Conservation (phyloP, 1,140 invertebrate genomes). For the Schlechtendalia chinensis region DNA sequence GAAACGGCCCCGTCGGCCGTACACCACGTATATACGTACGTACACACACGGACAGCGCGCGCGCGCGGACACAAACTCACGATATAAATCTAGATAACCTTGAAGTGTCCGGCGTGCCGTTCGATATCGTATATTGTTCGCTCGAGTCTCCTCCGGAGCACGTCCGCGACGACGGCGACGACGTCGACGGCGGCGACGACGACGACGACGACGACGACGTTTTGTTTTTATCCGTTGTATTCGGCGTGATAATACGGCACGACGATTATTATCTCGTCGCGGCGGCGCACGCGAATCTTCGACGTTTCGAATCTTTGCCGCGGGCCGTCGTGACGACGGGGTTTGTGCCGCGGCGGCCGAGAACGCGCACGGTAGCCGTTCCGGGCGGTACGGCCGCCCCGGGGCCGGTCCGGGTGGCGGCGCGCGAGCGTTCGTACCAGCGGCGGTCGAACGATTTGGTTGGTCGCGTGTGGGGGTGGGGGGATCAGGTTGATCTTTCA, state of each 20-base stretch:
- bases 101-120: conserved; percentile 44
- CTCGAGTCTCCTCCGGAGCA: neutral
- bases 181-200: too few species aligned
- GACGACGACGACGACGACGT: too few species aligned
- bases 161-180: too few species aligned
- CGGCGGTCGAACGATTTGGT: too few species aligned
- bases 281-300: neutral
- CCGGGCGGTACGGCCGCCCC: neutral
- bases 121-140: conserved; percentile 24
- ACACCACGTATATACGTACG: neutral
- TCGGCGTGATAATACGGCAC: too few species aligned
- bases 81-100: conserved; percentile 47
- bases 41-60: neutral
- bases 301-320: too few species aligned
- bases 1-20: conserved; percentile 3
- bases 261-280: too few species aligned
- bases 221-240: too few species aligned
- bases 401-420: neutral
- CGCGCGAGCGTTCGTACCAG: neutral
- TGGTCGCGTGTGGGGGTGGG: too few species aligned
- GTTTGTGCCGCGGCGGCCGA: neutral
- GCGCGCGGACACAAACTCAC: conserved; percentile 13
- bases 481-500: too few species aligned
- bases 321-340: neutral
- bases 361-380: conserved; percentile 37